Evolutionary conservation across 2,113 vertebrate species (phyloP).

Genomic region (Hiodon alosoides): DNA sequence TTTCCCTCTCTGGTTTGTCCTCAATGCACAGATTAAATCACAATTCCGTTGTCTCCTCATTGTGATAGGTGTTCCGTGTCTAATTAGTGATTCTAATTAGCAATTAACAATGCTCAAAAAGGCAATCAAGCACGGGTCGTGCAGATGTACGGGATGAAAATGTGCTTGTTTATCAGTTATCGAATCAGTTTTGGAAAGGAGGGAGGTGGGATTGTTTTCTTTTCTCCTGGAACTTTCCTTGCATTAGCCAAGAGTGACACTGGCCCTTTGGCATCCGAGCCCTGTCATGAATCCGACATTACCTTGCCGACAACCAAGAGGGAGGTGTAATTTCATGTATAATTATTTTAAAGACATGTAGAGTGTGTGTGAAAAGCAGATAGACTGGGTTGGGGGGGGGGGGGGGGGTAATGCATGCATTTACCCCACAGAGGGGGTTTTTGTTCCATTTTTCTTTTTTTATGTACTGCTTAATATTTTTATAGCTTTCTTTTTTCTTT

Average conservation of each 20-base stretch:
- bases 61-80: slow-evolving; percentile 52
- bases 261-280: slow-evolving; percentile 3
- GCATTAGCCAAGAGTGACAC: background rate
- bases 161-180: slow-evolving; percentile 56
- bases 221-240: slow-evolving; percentile 11
- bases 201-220: slow-evolving; percentile 20
- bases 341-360: too few species aligned
- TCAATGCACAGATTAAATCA: slow-evolving; percentile 11
- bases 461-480: slow-evolving; percentile 39
- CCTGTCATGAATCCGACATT: background rate
- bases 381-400: background rate
- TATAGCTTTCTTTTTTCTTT: slow-evolving; percentile 46
- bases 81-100: slow-evolving; percentile 51
- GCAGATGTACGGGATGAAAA: slow-evolving; percentile 50
- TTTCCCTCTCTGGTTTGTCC: background rate
- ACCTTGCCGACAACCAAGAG: background rate
- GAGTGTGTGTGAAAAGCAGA: too few species aligned
- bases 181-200: slow-evolving; percentile 37
- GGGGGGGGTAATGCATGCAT: background rate
- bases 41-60: slow-evolving; percentile 24
- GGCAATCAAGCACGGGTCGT: slow-evolving; percentile 55
- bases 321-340: background rate
- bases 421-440: slow-evolving; percentile 19
- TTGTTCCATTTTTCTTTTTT: slow-evolving; percentile 28
- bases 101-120: slow-evolving; percentile 63